Evolutionary conservation across 2,113 vertebrate species (phyloP), one percentile per base, ranked within the genome.

Genomic region (Bufo bufo): DNA sequence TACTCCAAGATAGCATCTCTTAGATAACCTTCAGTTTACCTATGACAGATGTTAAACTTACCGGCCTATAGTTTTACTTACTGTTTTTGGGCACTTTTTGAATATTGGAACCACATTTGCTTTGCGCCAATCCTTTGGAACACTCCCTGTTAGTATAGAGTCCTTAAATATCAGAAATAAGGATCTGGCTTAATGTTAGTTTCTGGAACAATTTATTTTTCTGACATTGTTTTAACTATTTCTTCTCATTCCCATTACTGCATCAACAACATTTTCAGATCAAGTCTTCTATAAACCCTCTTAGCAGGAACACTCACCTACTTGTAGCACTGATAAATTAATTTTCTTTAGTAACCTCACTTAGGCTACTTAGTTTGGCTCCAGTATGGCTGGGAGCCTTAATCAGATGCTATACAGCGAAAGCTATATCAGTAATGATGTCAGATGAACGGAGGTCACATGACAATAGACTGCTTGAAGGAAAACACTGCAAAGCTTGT

Each of bases 381-480:
- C 95, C 93, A 90, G 88, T 6, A 93, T 9, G 94, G 94, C 93
- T 93, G 93, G 92, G 91, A 93, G 90, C 86, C 90, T 93, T 93
- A 93, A 95, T 95, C 93, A 94, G 95, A 94, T 94, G 93, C 91
- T 92, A 93, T 90, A 87, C 90, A 90, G 82, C 9, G 50, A 92
- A 91, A 93, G 82, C 92, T 91, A 56, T 91, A 93, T 95, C 94
- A 94, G 93, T 89, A 95, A 95, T 95, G 94, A 95, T 94, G 94
- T 95, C 93, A 95, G 93, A 93, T 93, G 93, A 90, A 93, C 87
- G 23, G 92, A 91, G 84, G 93, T 91, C 91, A 92, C 93, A 84
- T 87, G 90, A 90, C 91, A 93, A 85, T 91, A 82, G 92, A 66
- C 91, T 92, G 92, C 92, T 92, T 93, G 90, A 91, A 90, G 90